These are phyloP conservation scores for Coecobrya sp. DNA, from an alignment of 2,888 invertebrate species.

Conservation along the genomic window DNA sequence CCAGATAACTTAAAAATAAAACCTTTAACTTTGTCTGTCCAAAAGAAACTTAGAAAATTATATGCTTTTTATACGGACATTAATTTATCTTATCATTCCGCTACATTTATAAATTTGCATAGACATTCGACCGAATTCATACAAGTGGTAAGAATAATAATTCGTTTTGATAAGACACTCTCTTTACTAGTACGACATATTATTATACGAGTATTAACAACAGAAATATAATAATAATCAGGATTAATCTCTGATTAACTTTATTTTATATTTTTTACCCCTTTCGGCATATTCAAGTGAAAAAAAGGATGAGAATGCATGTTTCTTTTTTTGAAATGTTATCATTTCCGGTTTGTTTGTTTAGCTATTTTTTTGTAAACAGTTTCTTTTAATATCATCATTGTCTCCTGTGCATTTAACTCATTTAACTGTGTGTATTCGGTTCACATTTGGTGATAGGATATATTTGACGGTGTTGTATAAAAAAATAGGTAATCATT, in stretches of 20 bases:
- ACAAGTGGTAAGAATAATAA: no score
- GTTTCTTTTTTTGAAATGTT: constrained; percentile 28
- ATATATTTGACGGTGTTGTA: no score
- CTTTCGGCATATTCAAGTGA: constrained; percentile 2
- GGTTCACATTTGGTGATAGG: no score
- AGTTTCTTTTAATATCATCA: neutral
- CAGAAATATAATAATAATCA: neutral
- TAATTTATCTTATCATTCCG: constrained; percentile 11
- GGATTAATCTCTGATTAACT: constrained; percentile 4
- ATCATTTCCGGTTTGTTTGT: constrained; percentile 43
- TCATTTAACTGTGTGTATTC: neutral
- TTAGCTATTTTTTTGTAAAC: constrained; percentile 27
- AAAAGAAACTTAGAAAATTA: no score
- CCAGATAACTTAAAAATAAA: no score
- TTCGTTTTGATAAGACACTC: no score
- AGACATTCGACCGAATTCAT: constrained; percentile 13
- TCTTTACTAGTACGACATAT: no score
- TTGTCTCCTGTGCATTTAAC: no score
- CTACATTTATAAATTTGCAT: constrained; percentile 37
- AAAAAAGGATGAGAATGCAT: neutral
- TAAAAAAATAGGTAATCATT: no score
- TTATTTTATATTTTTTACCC: no score
- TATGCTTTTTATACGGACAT: neutral
- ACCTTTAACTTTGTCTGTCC: no score
- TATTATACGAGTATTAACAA: no score